A percentile compares a stretch with the other conserved stretches of the same genome.
phyloP scores from a whole-genome alignment of 2,888 invertebrate genomes.

The Oscheius sp. region DNA sequence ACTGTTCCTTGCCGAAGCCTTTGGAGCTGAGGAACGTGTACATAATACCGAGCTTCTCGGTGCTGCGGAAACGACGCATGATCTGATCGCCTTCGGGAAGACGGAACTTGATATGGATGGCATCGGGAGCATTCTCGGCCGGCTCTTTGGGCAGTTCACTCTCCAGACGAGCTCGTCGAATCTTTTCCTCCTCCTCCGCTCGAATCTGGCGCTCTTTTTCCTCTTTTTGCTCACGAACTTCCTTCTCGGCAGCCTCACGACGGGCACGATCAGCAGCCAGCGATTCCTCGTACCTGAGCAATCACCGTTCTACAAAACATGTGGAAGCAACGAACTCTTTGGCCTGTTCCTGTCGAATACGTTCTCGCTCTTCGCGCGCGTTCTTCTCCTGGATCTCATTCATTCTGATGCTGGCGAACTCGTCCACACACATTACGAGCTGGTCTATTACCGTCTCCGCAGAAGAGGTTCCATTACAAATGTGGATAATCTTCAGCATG shows the following conservation, averaged over 20 bases:
- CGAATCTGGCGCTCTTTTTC: constrained; percentile 43
- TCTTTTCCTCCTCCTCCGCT: constrained; percentile 47
- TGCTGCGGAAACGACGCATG: constrained; percentile 64
- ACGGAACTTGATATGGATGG: constrained; percentile 64
- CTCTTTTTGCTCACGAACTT: constrained; percentile 46
- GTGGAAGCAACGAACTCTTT: constrained; percentile 51
- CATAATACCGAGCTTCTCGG: constrained; percentile 54
- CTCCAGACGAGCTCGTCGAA: constrained; percentile 42
- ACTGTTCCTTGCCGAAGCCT: constrained; percentile 60
- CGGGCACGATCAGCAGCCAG: constrained; percentile 63
- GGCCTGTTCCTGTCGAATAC: constrained; percentile 63
- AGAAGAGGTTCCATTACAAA: constrained; percentile 50
- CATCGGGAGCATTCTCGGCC: constrained; percentile 44
- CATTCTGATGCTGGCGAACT: constrained; percentile 49
- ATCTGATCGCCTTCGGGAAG: constrained; percentile 63
- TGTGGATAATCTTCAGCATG: constrained; percentile 40
- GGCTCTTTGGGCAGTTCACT: constrained; percentile 65
- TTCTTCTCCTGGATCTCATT: constrained; percentile 50
- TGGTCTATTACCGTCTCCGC: constrained; percentile 56
- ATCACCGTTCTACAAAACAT: neutral
- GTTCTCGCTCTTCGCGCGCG: constrained; percentile 63
- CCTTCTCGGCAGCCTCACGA: constrained; percentile 57
- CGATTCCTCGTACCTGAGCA: constrained; percentile 53
- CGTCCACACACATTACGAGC: constrained; percentile 61
- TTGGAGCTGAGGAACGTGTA: constrained; percentile 62